These are phyloP conservation scores for Distichodus sexfasciatus DNA, from an alignment of 2,797 vertebrate genomes.

Conservation along the genomic window DNA sequence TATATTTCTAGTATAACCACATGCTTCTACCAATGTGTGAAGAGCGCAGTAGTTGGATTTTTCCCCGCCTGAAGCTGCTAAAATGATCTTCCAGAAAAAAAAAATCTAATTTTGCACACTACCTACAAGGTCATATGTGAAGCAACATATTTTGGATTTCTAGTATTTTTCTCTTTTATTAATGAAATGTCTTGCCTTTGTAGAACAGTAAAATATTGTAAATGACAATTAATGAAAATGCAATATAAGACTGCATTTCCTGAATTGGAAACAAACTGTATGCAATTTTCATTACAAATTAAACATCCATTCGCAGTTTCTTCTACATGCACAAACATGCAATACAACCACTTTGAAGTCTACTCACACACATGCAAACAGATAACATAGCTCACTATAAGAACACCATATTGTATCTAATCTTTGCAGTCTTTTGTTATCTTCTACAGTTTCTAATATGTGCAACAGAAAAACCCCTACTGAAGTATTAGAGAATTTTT, in stretches of 20 bases:
- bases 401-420: slow-evolving; percentile 14
- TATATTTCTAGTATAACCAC: slow-evolving; percentile 17
- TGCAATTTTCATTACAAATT: no score
- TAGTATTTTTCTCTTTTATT: not conserved
- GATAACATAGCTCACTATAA: slow-evolving; percentile 2
- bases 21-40: slow-evolving; percentile 26
- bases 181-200: slow-evolving; percentile 1
- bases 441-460: slow-evolving; percentile 18
- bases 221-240: no score
- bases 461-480: slow-evolving; percentile 3
- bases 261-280: no score
- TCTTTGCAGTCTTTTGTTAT: slow-evolving; percentile 19
- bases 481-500: slow-evolving; percentile 30
- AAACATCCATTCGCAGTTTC: not conserved
- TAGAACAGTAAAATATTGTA: no score
- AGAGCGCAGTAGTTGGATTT: not conserved
- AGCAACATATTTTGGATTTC: not conserved
- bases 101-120: not conserved
- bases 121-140: not conserved
- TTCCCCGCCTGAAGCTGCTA: slow-evolving; percentile 1
- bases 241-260: no score
- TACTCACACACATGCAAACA: not conserved
- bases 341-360: slow-evolving; percentile 2
- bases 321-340: not conserved
- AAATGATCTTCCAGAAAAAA: slow-evolving; percentile 8